Percentiles rank a stretch among this genome's conserved stretches.
Conservation (phyloP, 2,113 vertebrate genomes). For the Ciconia stormi region DNA sequence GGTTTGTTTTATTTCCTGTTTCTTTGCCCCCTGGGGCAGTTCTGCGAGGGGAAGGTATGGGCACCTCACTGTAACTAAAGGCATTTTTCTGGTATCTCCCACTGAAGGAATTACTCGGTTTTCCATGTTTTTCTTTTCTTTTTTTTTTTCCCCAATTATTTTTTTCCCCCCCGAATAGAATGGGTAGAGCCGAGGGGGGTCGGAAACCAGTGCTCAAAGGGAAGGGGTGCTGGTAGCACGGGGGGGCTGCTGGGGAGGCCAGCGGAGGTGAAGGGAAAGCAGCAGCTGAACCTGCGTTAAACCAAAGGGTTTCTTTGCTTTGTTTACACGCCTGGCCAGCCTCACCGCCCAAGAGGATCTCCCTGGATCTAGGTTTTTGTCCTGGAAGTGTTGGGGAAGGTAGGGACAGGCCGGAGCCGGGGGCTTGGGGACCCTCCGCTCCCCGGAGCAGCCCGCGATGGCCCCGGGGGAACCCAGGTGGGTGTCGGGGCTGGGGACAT, state of each 20-base stretch:
- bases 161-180: background rate
- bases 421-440: background rate
- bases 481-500: background rate
- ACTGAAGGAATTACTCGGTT: conserved; percentile 3
- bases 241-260: background rate
- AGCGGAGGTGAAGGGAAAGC: background rate
- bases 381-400: conserved; percentile 5
- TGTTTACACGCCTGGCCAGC: conserved; percentile 56
- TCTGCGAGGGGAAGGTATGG: background rate
- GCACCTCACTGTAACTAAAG: background rate
- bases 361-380: conserved; percentile 21
- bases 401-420: background rate
- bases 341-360: background rate
- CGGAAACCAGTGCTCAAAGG: background rate
- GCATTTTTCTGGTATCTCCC: conserved; percentile 20
- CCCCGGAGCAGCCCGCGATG: rapidly evolving
- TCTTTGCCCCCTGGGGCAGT: background rate
- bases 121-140: background rate
- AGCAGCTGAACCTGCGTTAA: conserved; percentile 19
- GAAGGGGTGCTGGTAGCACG: background rate
- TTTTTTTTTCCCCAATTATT: too few species aligned
- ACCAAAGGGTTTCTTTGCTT: conserved; percentile 68
- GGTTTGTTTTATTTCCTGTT: background rate
- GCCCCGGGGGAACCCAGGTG: background rate
- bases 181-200: background rate